phyloP scores from a whole-genome alignment of 2,113 vertebrate species.

The Myiopsitta monachus region DNA sequence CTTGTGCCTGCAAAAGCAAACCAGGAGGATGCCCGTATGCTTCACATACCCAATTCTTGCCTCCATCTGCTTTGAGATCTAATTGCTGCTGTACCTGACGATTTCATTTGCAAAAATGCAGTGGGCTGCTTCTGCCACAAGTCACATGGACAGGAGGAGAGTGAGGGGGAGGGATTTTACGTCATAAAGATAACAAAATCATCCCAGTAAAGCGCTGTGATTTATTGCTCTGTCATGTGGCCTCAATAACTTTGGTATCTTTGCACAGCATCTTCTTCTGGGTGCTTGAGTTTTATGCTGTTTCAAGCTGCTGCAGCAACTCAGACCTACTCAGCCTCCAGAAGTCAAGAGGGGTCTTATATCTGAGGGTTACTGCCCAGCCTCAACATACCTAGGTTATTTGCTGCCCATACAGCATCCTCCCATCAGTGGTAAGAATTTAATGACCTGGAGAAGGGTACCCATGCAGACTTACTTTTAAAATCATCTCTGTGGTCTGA shows the following conservation, averaged over 20 bases:
- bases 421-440: background rate
- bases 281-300: background rate
- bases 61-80: background rate
- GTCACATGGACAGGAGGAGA: background rate
- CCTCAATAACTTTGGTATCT: background rate
- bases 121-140: background rate
- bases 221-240: slow-evolving; percentile 14
- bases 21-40: background rate
- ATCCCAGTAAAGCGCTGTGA: background rate
- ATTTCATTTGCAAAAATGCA: background rate
- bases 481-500: background rate
- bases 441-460: background rate
- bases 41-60: background rate
- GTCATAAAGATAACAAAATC: background rate
- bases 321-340: background rate
- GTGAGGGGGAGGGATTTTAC: background rate
- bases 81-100: background rate
- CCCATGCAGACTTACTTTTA: background rate
- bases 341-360: background rate
- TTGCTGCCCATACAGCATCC: background rate
- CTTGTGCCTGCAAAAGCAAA: background rate
- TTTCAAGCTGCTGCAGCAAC: background rate
- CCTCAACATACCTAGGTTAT: background rate
- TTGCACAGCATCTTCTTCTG: background rate
- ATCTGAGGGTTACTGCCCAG: background rate